phyloP scores from a whole-genome alignment of 2,113 vertebrate genomes.

The Spilogale gracilis region DNA sequence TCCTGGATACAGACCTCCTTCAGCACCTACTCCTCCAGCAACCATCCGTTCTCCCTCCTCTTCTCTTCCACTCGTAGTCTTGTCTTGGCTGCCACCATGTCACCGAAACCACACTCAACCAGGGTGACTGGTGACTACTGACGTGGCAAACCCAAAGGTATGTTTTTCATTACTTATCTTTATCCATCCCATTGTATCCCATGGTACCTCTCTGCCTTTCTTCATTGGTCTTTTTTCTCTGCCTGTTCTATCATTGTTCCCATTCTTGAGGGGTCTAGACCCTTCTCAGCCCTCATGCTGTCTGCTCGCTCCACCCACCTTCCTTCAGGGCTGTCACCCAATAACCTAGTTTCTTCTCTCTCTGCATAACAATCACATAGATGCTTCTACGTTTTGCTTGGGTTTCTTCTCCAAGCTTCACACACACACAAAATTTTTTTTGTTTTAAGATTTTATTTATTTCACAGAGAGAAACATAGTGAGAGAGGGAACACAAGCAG shows the following conservation, averaged over 20 bases:
- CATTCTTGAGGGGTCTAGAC: background rate
- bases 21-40: no score
- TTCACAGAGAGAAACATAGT: no score
- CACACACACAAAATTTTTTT: background rate
- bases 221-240: background rate
- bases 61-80: background rate
- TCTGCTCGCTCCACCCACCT: background rate
- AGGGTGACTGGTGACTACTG: background rate
- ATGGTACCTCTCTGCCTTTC: background rate
- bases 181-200: background rate
- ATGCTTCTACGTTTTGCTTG: background rate
- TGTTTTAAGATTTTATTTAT: no score
- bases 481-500: no score
- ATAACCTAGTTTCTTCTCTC: background rate
- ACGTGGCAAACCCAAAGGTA: background rate
- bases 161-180: background rate
- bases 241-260: background rate
- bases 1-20: fast-evolving
- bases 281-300: background rate
- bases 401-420: background rate
- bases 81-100: background rate
- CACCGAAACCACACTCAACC: background rate
- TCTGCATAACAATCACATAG: background rate
- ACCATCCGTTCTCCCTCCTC: background rate
- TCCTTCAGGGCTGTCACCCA: background rate